Conservation (phyloP, 2,113 vertebrate genomes). For the Rhynchomys soricoides region DNA sequence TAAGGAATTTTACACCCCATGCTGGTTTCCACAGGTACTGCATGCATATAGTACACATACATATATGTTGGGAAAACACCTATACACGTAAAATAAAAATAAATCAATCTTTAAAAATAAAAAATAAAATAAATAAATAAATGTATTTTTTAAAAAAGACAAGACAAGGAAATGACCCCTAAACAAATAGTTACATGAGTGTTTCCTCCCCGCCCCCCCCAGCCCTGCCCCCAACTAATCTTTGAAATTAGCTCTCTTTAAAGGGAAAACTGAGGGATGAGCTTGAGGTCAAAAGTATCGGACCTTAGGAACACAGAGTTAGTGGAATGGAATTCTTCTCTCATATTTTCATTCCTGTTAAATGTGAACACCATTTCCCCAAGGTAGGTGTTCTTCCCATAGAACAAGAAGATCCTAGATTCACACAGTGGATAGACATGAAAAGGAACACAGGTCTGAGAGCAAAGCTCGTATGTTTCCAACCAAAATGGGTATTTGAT, state of each 20-base stretch:
- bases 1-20: not conserved
- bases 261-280: not conserved
- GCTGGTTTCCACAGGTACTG: not conserved
- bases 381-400: not conserved
- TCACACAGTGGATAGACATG: not conserved
- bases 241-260: not conserved
- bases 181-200: too few relatives aligned
- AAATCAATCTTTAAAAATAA: not conserved
- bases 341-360: conserved; percentile 6
- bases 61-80: not conserved
- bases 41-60: not conserved
- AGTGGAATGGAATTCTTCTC: not conserved
- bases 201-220: too few relatives aligned
- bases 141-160: not conserved
- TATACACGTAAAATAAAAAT: not conserved
- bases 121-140: not conserved
- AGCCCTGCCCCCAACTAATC: not conserved
- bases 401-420: not conserved
- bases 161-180: not conserved
- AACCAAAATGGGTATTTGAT: not conserved
- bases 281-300: not conserved
- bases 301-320: not conserved
- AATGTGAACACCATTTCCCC: not conserved
- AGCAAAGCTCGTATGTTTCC: not conserved
- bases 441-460: not conserved